These are phyloP conservation scores for Eriocheir sinensis DNA, from an alignment of 1,140 invertebrate genomes.

Conservation along the genomic window DNA sequence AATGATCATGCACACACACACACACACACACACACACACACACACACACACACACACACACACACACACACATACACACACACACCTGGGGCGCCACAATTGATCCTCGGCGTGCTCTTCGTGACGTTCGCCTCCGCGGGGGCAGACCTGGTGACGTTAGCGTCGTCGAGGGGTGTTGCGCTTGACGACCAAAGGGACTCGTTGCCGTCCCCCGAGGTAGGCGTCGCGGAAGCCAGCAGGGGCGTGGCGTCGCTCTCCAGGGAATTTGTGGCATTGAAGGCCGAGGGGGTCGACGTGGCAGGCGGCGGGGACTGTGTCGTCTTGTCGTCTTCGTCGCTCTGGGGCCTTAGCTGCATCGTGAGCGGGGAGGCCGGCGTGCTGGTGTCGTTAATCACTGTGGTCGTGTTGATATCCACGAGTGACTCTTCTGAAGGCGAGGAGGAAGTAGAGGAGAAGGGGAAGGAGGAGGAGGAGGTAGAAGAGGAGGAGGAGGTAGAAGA, in stretches of 20 bases:
- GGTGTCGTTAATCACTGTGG: not conserved
- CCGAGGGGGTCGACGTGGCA: not conserved
- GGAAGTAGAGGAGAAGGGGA: not conserved
- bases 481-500: not conserved
- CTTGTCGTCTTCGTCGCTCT: not conserved
- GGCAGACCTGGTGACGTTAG: not conserved
- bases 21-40: slow-evolving; percentile 55
- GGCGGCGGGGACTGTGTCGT: not conserved
- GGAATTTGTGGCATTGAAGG: not conserved
- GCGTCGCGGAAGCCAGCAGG: not conserved
- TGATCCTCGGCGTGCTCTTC: slow-evolving; percentile 29
- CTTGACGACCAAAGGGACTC: not conserved
- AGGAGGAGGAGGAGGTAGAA: not conserved
- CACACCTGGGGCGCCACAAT: slow-evolving; percentile 61
- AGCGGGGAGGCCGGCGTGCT: not conserved
- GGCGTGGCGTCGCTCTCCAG: not conserved
- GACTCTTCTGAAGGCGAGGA: not conserved
- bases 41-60: slow-evolving; percentile 48
- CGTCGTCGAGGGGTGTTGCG: not conserved
- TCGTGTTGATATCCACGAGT: not conserved
- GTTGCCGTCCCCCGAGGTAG: not conserved
- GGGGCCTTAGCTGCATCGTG: not conserved
- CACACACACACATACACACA: slow-evolving; percentile 1
- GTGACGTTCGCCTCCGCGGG: not conserved
- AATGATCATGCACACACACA: slow-evolving; percentile 17